These are phyloP conservation scores for Synchiropus splendidus DNA, from an alignment of 2,113 vertebrate species.

Conservation along the genomic window DNA sequence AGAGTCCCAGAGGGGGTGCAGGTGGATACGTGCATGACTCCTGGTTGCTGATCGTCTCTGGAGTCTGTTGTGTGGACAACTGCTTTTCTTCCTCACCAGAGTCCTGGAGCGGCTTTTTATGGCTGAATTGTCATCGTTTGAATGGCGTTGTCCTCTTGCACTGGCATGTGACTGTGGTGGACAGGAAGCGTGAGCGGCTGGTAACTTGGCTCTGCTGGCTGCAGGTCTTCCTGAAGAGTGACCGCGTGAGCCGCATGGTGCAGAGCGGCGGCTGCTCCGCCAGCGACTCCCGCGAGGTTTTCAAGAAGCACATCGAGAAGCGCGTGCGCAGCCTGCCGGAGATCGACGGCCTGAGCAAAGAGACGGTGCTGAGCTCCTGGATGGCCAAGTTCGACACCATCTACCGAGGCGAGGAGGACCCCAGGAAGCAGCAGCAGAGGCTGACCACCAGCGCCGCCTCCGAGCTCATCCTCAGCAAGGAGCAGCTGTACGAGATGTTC, in stretches of 20 bases:
- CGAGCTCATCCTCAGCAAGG: constrained; percentile 97
- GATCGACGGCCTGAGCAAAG: constrained; percentile 95
- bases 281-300: constrained; percentile 90
- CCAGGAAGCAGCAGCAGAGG: constrained; percentile 89
- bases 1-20: too few species aligned
- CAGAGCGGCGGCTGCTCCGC: constrained; percentile 94
- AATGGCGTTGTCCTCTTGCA: too few species aligned
- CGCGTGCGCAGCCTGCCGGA: constrained; percentile 92
- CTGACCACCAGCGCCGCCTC: constrained; percentile 93
- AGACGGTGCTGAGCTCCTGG: constrained; percentile 97
- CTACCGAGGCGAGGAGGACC: constrained; percentile 94
- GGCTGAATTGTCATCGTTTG: too few species aligned
- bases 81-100: too few species aligned
- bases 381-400: constrained; percentile 97
- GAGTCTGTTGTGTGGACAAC: too few species aligned
- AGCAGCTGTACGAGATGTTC: constrained; percentile 99
- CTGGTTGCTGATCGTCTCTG: too few species aligned
- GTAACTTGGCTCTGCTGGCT: neutral
- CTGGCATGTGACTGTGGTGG: too few species aligned
- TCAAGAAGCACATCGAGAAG: constrained; percentile 99
- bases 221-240: constrained; percentile 94
- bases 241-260: constrained; percentile 92
- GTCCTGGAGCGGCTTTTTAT: too few species aligned
- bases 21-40: too few species aligned
- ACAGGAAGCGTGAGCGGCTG: too few species aligned